Evolutionary conservation across 2,113 vertebrate species (phyloP).

Genomic region (Symphodus melops): DNA sequence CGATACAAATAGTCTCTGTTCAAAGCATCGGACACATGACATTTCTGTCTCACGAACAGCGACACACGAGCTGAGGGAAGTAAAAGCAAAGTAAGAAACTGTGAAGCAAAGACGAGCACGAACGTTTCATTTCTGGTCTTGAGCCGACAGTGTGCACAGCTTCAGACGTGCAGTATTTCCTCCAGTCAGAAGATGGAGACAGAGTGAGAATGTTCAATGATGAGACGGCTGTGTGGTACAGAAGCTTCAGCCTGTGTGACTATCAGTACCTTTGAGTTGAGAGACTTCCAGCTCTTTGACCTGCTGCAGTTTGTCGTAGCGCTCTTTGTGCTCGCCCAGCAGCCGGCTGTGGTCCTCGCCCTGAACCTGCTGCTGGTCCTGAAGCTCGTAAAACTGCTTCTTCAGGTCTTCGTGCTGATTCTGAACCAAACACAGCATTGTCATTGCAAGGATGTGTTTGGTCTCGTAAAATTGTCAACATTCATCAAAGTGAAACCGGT

Average conservation of each 20-base stretch:
- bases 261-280: slow-evolving; percentile 91
- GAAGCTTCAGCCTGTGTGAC: neutral
- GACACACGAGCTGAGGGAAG: no score
- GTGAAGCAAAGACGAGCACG: no score
- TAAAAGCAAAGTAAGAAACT: no score
- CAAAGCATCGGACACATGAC: no score
- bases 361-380: slow-evolving; percentile 90
- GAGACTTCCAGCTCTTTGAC: slow-evolving; percentile 89
- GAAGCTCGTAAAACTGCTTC: slow-evolving; percentile 91
- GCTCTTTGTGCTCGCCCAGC: slow-evolving; percentile 89
- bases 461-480: neutral
- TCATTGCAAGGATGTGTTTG: neutral
- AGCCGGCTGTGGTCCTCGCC: slow-evolving; percentile 89
- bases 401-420: slow-evolving; percentile 96
- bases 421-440: slow-evolving; percentile 72
- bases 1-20: neutral
- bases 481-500: neutral
- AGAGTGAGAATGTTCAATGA: slow-evolving; percentile 26
- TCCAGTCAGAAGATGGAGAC: slow-evolving; percentile 61
- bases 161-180: slow-evolving; percentile 36
- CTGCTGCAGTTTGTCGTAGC: slow-evolving; percentile 89
- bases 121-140: no score
- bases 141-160: neutral
- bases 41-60: no score
- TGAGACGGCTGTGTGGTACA: neutral